These are phyloP conservation scores for Atta texana DNA, from an alignment of 1,140 invertebrate species.

Conservation along the genomic window DNA sequence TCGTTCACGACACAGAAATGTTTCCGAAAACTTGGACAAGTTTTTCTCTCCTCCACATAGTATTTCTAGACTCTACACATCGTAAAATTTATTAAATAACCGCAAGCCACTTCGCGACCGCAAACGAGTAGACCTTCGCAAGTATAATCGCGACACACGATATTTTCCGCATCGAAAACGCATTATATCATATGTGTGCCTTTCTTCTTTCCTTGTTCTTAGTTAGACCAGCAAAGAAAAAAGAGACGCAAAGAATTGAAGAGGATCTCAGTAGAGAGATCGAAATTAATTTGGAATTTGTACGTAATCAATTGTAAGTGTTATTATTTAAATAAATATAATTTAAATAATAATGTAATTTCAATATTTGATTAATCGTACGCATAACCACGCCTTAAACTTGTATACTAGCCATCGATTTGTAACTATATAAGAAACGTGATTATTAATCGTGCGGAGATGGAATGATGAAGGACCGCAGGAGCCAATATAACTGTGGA, in stretches of 20 bases:
- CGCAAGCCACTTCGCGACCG: neutral
- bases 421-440: too few relatives aligned
- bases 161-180: neutral
- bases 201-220: neutral
- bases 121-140: too few relatives aligned
- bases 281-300: too few relatives aligned
- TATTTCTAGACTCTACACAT: neutral
- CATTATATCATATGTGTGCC: too few relatives aligned
- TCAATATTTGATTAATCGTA: too few relatives aligned
- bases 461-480: neutral
- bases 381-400: too few relatives aligned
- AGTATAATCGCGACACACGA: neutral
- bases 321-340: too few relatives aligned
- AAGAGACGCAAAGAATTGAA: too few relatives aligned
- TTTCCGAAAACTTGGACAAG: neutral
- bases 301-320: too few relatives aligned
- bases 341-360: too few relatives aligned
- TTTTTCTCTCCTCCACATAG: neutral
- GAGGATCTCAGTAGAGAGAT: too few relatives aligned
- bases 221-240: neutral
- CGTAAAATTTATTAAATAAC: neutral
- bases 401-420: too few relatives aligned
- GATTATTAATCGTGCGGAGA: neutral
- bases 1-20: neutral
- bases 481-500: neutral